Conservation (phyloP, 37 sponge, comb jelly and placozoan genomes). For the Agelas oroides region DNA sequence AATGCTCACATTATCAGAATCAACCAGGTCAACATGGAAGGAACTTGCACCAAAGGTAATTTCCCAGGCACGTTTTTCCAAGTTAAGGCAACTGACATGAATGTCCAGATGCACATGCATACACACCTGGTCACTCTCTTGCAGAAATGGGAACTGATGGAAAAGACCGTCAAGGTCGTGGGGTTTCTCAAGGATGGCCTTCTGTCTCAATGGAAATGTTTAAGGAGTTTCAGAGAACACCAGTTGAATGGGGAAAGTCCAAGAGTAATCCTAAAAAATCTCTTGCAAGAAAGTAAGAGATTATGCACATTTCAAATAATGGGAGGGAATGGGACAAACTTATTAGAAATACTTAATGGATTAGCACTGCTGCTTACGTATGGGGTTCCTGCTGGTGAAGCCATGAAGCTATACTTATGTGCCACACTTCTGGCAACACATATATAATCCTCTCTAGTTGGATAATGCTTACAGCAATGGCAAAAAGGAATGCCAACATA, state of each 20-base stretch:
- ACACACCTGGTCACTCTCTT: slow-evolving; percentile 5
- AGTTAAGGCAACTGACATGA: background rate
- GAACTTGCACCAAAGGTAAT: too few relatives aligned
- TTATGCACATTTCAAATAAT: too few relatives aligned
- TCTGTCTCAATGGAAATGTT: background rate
- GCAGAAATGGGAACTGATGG: background rate
- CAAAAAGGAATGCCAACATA: background rate
- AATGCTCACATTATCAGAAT: too few relatives aligned
- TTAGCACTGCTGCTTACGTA: background rate
- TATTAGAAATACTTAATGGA: too few relatives aligned
- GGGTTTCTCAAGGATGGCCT: background rate
- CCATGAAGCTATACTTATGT: background rate
- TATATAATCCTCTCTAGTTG: slow-evolving; percentile 22
- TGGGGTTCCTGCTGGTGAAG: slow-evolving; percentile 11
- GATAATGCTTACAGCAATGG: slow-evolving; percentile 27
- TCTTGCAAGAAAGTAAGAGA: background rate
- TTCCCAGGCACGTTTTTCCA: background rate
- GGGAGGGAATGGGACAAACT: too few relatives aligned
- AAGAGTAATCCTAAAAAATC: slow-evolving; percentile 2
- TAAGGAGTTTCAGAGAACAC: background rate
- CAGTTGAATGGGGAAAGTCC: background rate
- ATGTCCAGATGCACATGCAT: background rate
- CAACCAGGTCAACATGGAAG: too few relatives aligned
- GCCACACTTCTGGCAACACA: slow-evolving; percentile 20
- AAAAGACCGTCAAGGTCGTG: background rate